phyloP scores from a whole-genome alignment of 2,113 vertebrate genomes.

The Labeo catla region DNA sequence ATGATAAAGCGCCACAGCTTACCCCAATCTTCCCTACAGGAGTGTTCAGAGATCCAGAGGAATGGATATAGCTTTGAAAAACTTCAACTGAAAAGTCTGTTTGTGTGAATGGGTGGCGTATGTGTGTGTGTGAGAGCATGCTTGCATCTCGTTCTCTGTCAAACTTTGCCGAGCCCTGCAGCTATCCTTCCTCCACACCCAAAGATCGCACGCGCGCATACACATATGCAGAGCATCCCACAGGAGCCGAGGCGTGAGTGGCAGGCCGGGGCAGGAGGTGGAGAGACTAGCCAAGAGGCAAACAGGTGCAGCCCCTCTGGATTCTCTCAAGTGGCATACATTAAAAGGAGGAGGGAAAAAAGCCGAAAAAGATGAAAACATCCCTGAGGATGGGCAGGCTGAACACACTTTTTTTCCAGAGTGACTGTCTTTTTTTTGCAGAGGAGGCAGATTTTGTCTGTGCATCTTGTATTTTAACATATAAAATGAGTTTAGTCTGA shows the following conservation, averaged over 20 bases:
- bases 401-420: constrained; percentile 58
- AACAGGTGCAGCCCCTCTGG: constrained; percentile 83
- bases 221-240: constrained; percentile 65
- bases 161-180: constrained; percentile 74
- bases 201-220: constrained; percentile 44
- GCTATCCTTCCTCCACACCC: constrained; percentile 76
- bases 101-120: constrained; percentile 47
- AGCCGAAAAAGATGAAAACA: constrained; percentile 71
- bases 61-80: constrained; percentile 71
- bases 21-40: constrained; percentile 31
- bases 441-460: constrained; percentile 40
- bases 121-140: constrained; percentile 52
- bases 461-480: neutral
- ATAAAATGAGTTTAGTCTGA: neutral
- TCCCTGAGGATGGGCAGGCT: constrained; percentile 76
- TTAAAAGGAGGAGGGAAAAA: constrained; percentile 71
- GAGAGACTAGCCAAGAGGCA: constrained; percentile 81
- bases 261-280: constrained; percentile 73
- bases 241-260: constrained; percentile 74
- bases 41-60: constrained; percentile 64
- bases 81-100: constrained; percentile 36
- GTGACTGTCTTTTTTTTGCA: constrained; percentile 30
- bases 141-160: constrained; percentile 66
- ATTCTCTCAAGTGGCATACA: constrained; percentile 81
- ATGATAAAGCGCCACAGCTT: neutral